Conservation (phyloP, 2,888 invertebrate genomes). For the Melikaiella ostensackeni region DNA sequence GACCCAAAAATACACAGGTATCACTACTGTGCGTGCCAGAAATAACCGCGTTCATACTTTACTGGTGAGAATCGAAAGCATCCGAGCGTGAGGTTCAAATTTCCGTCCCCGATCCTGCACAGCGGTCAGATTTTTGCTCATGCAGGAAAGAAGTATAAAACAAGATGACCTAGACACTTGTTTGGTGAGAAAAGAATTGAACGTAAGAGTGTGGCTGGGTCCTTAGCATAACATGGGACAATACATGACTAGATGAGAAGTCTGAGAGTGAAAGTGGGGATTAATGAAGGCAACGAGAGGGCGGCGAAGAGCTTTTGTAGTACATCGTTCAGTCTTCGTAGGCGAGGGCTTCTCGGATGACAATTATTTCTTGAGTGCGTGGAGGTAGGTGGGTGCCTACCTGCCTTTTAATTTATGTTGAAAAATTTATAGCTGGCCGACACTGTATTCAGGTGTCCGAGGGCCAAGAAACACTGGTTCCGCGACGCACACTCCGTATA, state of each 20-base stretch:
- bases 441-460: constrained; percentile 69
- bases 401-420: constrained; percentile 67
- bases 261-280: constrained; percentile 39
- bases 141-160: not conserved
- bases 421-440: constrained; percentile 67
- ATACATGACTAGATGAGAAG: constrained; percentile 39
- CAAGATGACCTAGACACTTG: not conserved
- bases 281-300: constrained; percentile 33
- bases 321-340: constrained; percentile 40
- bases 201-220: not conserved
- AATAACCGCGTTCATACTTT: too few relatives aligned
- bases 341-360: constrained; percentile 63
- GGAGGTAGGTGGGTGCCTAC: constrained; percentile 46
- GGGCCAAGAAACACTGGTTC: constrained; percentile 60
- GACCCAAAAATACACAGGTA: too few relatives aligned
- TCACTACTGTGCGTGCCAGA: too few relatives aligned
- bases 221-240: not conserved
- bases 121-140: not conserved
- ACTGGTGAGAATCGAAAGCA: too few relatives aligned
- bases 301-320: constrained; percentile 42
- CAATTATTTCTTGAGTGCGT: constrained; percentile 67
- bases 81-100: too few relatives aligned
- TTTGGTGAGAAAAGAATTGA: not conserved
- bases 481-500: constrained; percentile 43
- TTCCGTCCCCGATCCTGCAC: too few relatives aligned